Base-by-base conservation (phyloP, 2,113 vertebrate species). In the Dolichallabes microphthalmus region DNA sequence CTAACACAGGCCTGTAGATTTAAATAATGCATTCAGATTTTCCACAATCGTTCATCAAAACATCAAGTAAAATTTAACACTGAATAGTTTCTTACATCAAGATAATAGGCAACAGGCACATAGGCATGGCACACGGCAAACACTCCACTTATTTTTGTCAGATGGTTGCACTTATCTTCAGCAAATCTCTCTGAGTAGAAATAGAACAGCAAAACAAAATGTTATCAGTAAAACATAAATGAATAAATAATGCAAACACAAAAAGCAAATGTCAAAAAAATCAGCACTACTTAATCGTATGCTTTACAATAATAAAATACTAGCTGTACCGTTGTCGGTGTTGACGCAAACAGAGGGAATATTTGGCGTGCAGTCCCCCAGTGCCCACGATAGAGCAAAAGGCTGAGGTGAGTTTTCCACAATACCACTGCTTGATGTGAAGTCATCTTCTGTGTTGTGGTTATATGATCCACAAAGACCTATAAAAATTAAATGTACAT, bases 401-500 rank as follows among this genome's bases (percentile, higher is more conserved):
- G 69, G 25, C 8, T 89, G 87, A 30, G 89, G 87, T 0, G 93
- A 91, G 85, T 88, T 93, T 90, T 95, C 93, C 1, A 91, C 82
- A 57, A 95, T 94, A 0, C 91, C 88, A 39, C 88, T 91, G 84
- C 90, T 93, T 14, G 91, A 88, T 53, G 87, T 93, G 85, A 93
- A 94, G 80, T 95, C 94, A 15, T 95, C 94, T 10, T 84, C 92
- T 30, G 93, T 93, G 84, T 94, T 91, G 0, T 68, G 85, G 79
- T 95, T 95, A 80, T 63, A 88, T 88, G 93, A 94, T 35, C 94
- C 94, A 89, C 94, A 95, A 50, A 95, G 93, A 82, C 94, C 94
- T 95, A 68, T n/a, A 58, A 87, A 45, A 15, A 60, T 11, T 1
- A 75, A 55, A 58, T 25, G 3, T 8, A 35, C 52, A 64, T 6